These are phyloP conservation scores for Drosophila biarmipes DNA, from an alignment of 1,140 invertebrate genomes.

Conservation along the genomic window DNA sequence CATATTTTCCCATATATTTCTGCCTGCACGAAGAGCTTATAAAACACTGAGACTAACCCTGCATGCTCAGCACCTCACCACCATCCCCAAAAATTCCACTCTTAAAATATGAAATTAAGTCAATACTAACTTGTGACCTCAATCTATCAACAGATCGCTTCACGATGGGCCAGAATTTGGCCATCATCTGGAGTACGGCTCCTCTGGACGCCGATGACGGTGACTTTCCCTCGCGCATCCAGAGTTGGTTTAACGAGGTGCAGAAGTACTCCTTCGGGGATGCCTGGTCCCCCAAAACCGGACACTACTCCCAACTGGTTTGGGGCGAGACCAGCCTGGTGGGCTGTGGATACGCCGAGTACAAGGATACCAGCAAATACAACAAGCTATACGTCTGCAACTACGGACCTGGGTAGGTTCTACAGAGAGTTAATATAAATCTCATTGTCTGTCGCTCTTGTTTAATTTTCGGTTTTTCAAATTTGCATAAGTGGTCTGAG, in stretches of 20 bases:
- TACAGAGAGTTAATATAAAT: too few species aligned
- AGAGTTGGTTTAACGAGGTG: slow-evolving; percentile 93
- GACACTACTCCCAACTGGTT: slow-evolving; percentile 93
- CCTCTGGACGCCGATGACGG: slow-evolving; percentile 88
- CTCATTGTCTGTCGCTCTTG: too few species aligned
- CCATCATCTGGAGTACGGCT: slow-evolving; percentile 91
- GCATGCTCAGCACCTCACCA: slow-evolving; percentile 21
- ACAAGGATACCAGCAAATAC: slow-evolving; percentile 89
- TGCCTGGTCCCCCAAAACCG: slow-evolving; percentile 88
- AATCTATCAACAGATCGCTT: slow-evolving; percentile 87
- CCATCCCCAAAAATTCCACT: not conserved
- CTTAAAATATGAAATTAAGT: not conserved
- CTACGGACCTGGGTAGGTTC: slow-evolving; percentile 91
- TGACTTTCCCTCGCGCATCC: slow-evolving; percentile 90
- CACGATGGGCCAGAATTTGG: slow-evolving; percentile 93
- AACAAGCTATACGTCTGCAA: slow-evolving; percentile 94
- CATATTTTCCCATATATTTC: slow-evolving; percentile 19
- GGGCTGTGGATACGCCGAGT: slow-evolving; percentile 93
- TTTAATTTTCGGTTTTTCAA: too few species aligned
- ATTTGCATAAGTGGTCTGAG: too few species aligned
- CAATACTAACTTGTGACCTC: not conserved
- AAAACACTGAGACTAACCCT: slow-evolving; percentile 75
- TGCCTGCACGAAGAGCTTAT: slow-evolving; percentile 46
- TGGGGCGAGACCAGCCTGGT: slow-evolving; percentile 92
- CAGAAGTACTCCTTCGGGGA: slow-evolving; percentile 88